A percentile compares a stretch with the other conserved stretches of the same genome.
Conservation (phyloP, 2,888 invertebrate species). For the Ptilodon capucinus region DNA sequence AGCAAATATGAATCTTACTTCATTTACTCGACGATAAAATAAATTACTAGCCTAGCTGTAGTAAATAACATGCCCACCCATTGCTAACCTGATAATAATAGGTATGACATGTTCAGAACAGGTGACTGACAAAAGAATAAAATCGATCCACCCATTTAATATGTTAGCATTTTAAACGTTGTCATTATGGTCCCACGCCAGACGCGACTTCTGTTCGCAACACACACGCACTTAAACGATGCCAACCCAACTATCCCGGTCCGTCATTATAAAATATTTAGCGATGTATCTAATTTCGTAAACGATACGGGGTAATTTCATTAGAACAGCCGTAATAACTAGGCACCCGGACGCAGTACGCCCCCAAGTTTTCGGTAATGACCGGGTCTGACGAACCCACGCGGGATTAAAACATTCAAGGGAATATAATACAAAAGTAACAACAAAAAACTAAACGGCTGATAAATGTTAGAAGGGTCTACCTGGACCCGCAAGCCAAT, state of each 20-base stretch:
- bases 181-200: constrained; percentile 50
- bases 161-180: constrained; percentile 48
- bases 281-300: constrained; percentile 78
- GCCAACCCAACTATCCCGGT: constrained; percentile 60
- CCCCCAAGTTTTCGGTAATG: constrained; percentile 79
- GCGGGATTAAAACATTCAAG: constrained; percentile 79
- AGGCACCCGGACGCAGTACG: constrained; percentile 77
- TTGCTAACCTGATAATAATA: constrained; percentile 62
- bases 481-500: constrained; percentile 61
- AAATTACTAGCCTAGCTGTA: background rate
- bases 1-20: background rate
- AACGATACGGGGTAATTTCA: constrained; percentile 77
- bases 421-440: constrained; percentile 72
- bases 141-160: constrained; percentile 37
- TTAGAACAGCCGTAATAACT: constrained; percentile 78
- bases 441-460: constrained; percentile 76
- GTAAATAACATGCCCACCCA: constrained; percentile 34
- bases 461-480: constrained; percentile 73
- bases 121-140: constrained; percentile 47
- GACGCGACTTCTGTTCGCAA: constrained; percentile 49
- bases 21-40: background rate
- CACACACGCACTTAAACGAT: constrained; percentile 57
- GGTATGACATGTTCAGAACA: constrained; percentile 41
- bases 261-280: constrained; percentile 81
- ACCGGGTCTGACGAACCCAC: constrained; percentile 73